Evolutionary conservation across 2,888 invertebrate species (phyloP), one percentile per base, ranked within the genome.

Genomic region (Parapristionchus giblindavisi): DNA sequence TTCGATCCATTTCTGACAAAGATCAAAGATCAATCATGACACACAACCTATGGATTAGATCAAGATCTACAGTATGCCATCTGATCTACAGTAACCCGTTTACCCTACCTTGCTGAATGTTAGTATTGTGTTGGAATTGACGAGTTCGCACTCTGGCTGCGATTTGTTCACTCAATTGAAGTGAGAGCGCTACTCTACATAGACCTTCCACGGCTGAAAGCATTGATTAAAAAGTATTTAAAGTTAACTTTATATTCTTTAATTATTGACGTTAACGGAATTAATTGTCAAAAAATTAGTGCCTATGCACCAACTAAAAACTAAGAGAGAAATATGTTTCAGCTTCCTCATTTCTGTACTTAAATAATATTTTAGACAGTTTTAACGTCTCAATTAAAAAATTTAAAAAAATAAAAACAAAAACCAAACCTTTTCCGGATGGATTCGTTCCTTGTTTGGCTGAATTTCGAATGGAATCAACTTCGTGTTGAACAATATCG

Each of bases 401-500:
- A n/a, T n/a, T n/a, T n/a, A n/a, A n/a, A n/a, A n/a, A n/a, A n/a
- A n/a, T n/a, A n/a, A n/a, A n/a, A n/a, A n/a, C n/a, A n/a, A n/a
- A n/a, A n/a, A n/a, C n/a, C n/a, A n/a, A 21, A 63, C 63, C 63
- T 63, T 63, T 63, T 0, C 38, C 63, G 40, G 63, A 40, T 4
- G 63, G 63, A 27, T n/a, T 54, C 21, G 54, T 6, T 54, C 43
- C 11, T 14, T 43, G 43, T 43, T 8, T 14, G 43, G 43, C 17
- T 14, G 43, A 43, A 56, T 56, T 4, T 27, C 27, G n/a, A 11
- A 56, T 32, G 4, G 27, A 6, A 38, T 43, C 48, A 24, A 75
- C 43, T 58, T 75, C 75, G 24, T 48, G 40, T 36, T 79, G 66
- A 61, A 81, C 77, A 40, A 73, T 68, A 54, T 84, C 80, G 63